phyloP scores from a whole-genome alignment of 2,797 vertebrate genomes.

The Hydrocynus forskahlii region DNA sequence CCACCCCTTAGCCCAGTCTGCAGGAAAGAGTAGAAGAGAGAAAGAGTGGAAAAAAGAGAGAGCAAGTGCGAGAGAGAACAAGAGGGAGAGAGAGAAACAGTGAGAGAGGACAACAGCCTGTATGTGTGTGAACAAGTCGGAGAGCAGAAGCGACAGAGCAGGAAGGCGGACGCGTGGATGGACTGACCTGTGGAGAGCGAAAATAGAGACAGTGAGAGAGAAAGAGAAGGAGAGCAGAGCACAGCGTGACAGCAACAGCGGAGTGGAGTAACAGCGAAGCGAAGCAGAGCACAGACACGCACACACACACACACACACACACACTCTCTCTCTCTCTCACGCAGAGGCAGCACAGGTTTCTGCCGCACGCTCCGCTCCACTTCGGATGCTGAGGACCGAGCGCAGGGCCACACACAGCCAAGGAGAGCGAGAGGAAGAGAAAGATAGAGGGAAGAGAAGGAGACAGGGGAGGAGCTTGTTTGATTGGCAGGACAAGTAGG shows the following conservation, averaged over 20 bases:
- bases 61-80: no score
- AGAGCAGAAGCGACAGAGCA: conserved; percentile 59
- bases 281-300: conserved; percentile 23
- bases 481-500: conserved; percentile 46
- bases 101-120: conserved; percentile 43
- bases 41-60: conserved; percentile 59
- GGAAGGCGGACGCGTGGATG: conserved; percentile 60
- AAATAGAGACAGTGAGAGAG: conserved; percentile 34
- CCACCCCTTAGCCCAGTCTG: conserved; percentile 19
- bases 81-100: conserved; percentile 40
- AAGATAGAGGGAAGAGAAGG: conserved; percentile 35
- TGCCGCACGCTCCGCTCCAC: conserved; percentile 25
- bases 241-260: conserved; percentile 62
- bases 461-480: conserved; percentile 27
- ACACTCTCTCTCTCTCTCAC: neutral
- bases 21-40: conserved; percentile 37
- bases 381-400: conserved; percentile 31
- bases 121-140: conserved; percentile 12
- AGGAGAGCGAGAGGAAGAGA: conserved; percentile 22
- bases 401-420: conserved; percentile 11
- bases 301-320: conserved; percentile 1
- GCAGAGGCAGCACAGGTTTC: neutral
- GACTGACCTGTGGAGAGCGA: conserved; percentile 25
- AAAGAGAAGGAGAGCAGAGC: conserved; percentile 61
- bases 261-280: conserved; percentile 69